Evolutionary conservation across 1,140 invertebrate species (phyloP), one percentile per base, ranked within the genome.

Genomic region (Lepidurus arcticus): DNA sequence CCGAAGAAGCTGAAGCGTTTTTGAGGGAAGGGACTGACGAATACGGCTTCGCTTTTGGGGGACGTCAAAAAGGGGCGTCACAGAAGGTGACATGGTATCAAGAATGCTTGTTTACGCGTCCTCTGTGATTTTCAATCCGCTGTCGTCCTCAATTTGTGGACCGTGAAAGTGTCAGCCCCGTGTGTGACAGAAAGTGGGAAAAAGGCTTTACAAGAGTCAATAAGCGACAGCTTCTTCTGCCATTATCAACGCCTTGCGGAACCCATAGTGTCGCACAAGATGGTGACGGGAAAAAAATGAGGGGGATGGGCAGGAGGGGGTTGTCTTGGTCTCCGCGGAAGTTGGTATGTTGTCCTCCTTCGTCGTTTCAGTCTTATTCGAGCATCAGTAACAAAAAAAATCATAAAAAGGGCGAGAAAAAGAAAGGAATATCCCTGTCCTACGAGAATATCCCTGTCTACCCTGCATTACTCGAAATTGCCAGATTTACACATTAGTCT

Each of bases 141-240:
- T 65, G 53, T 65, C 53, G 45, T 47, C 16, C 53, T 1, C 53
- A 65, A 65, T 65, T 65, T 65, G 53, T 65, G 53, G 53, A 65
- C 53, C 53, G 53, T 65, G 53, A 65, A 65, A 65, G 53, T 65
- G 53, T 65, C 53, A 65, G 16, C 53, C 16, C 53, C 16, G 53
- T 65, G 53, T 65, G 53, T 65, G 53, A 65, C 9, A 21, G 53
- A 47, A 11, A 47, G 53, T 13, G 53, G 13, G 53, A 16, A 34
- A 65, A 65, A 65, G 53, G 53, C 53, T 65, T 65, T 65, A 65
- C 53, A 65, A 65, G 53, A 65, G 53, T 65, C 53, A 65, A 65
- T 65, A 65, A 65, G 53, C 53, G 53, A 65, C 53, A 65, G 53
- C 53, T 65, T 65, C 53, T 65, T 65, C 53, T 16, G 53, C 53